Evolutionary conservation across 2,888 invertebrate species (phyloP), one percentile per base, ranked within the genome.

Genomic region (Noctua janthe): DNA sequence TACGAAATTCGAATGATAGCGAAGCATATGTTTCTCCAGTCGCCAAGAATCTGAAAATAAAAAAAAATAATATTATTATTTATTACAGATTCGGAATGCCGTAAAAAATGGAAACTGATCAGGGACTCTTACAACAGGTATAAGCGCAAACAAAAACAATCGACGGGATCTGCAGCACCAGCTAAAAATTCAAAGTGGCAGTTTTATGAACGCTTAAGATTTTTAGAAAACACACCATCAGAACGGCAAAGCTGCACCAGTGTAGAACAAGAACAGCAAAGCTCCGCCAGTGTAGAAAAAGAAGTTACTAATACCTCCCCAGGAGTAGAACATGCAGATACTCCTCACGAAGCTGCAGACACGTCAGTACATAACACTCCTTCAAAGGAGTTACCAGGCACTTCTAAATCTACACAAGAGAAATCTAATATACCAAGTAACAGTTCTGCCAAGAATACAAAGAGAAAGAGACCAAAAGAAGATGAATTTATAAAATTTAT

Each of bases 121-220:
- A 71, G 71, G 15, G 71, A 71, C 51, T 71, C 71, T 5, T 71
- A 71, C 71, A 71, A 71, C 23, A 71, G 71, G 54, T 71, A 71
- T 23, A 71, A 71, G 71, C 54, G 54, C 71, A 71, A 71, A 71
- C 54, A 54, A 23, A 71, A 71, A 71, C 7, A 23, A 4, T 71
- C 71, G 0, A 71, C 71, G 71, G 71, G 51, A 71, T 71, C 71
- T 54, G 17, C 59, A 73, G 72, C 72, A 73, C 72, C 72, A 73
- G 72, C 72, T 59, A 83, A 81, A 78, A 78, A 76, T 77, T 82
- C 75, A 79, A 84, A 84, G 73, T 82, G 84, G 84, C 84, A 79
- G 17, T 79, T 84, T 79, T 84, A 82, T 84, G 66, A 84, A 79
- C 84, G 81, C 13, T 76, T 84, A 79, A 81, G 79, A 84, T 81